These are phyloP conservation scores for Sinhomidia bicolor DNA, from an alignment of 2,888 invertebrate species.

Conservation along the genomic window DNA sequence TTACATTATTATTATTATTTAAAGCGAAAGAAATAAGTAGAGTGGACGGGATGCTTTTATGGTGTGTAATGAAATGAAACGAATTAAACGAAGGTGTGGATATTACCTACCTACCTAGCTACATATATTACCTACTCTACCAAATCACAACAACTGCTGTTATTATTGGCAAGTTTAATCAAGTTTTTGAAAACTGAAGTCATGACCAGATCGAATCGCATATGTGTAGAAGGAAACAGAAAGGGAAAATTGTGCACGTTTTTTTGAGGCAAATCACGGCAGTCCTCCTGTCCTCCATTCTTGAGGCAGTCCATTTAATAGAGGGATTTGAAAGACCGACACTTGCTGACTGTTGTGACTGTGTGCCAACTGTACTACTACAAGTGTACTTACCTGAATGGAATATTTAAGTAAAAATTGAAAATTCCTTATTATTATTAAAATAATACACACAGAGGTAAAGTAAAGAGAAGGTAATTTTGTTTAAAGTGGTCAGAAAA, in stretches of 20 bases:
- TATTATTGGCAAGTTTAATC: slow-evolving; percentile 36
- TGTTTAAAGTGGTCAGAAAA: slow-evolving; percentile 21
- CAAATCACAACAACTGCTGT: neutral
- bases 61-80: neutral
- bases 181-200: slow-evolving; percentile 48
- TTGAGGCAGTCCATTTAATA: neutral
- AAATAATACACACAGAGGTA: too few relatives aligned
- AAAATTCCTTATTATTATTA: neutral
- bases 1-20: slow-evolving; percentile 3
- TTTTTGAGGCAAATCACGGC: slow-evolving; percentile 30
- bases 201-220: slow-evolving; percentile 67
- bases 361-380: neutral
- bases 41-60: neutral
- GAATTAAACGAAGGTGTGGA: neutral
- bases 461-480: slow-evolving; percentile 9
- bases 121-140: neutral
- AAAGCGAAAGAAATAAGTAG: neutral
- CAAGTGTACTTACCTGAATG: neutral
- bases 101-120: too few relatives aligned
- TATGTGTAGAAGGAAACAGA: slow-evolving; percentile 41
- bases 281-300: neutral
- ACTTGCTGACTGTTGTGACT: neutral
- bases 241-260: slow-evolving; percentile 58
- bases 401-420: neutral
- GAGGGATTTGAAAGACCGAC: neutral